These are phyloP conservation scores for Craniophora ligustri DNA, from an alignment of 2,888 invertebrate species.

Conservation along the genomic window DNA sequence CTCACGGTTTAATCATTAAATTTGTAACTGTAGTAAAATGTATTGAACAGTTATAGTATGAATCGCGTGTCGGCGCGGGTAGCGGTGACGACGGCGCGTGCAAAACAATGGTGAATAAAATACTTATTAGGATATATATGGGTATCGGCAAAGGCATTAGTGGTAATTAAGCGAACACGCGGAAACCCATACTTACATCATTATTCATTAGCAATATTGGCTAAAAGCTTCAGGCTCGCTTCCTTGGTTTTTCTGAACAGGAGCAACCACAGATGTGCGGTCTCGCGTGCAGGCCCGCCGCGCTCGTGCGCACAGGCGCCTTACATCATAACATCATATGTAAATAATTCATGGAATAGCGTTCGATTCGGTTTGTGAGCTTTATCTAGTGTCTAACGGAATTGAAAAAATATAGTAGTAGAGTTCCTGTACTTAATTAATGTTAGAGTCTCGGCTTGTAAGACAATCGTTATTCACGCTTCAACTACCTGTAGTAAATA, in stretches of 20 bases:
- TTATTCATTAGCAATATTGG: conserved; percentile 82
- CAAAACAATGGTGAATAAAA: conserved; percentile 43
- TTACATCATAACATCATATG: conserved; percentile 73
- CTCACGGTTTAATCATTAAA: conserved; percentile 11
- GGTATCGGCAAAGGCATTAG: conserved; percentile 44
- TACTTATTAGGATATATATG: conserved; percentile 38
- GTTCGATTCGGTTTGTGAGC: conserved; percentile 67
- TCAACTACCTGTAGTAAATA: conserved; percentile 5
- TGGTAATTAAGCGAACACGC: conserved; percentile 75
- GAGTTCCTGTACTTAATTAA: conserved; percentile 32
- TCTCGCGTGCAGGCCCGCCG: conserved; percentile 70
- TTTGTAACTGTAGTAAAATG: conserved; percentile 16
- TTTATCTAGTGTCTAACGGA: conserved; percentile 72
- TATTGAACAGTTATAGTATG: conserved; percentile 26
- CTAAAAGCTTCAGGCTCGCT: conserved; percentile 65
- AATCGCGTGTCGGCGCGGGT: conserved; percentile 63
- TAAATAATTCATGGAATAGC: conserved; percentile 62
- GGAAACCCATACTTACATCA: conserved; percentile 78
- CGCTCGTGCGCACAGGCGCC: conserved; percentile 75
- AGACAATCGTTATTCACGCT: conserved; percentile 14
- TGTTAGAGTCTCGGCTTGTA: conserved; percentile 16
- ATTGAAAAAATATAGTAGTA: conserved; percentile 16
- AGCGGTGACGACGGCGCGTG: conserved; percentile 51
- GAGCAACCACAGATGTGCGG: conserved; percentile 55
- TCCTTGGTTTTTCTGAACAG: conserved; percentile 81